phyloP scores from a whole-genome alignment of 2,888 invertebrate genomes.

The Sinohyriopsis cumingii region DNA sequence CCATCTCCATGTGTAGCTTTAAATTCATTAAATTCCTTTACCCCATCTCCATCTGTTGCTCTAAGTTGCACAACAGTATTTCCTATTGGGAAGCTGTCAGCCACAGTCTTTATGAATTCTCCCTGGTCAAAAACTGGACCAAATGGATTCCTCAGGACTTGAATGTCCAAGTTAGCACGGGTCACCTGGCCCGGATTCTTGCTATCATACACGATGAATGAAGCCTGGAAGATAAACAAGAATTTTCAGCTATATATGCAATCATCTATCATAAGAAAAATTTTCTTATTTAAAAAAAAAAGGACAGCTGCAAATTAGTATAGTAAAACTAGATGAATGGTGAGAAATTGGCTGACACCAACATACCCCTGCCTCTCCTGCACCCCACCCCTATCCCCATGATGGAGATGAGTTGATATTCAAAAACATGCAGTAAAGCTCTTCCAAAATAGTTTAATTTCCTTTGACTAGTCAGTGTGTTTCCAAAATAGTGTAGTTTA shows the following conservation, averaged over 20 bases:
- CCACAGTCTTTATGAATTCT: slow-evolving; percentile 46
- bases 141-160: slow-evolving; percentile 49
- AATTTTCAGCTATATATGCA: not conserved
- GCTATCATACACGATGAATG: slow-evolving; percentile 52
- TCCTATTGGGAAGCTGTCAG: slow-evolving; percentile 57
- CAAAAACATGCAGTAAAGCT: no score
- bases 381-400: no score
- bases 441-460: no score
- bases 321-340: not conserved
- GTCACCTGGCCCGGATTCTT: slow-evolving; percentile 41
- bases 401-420: no score
- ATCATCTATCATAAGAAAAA: not conserved
- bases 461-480: no score
- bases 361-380: no score
- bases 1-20: not conserved
- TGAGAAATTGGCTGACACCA: no score
- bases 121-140: slow-evolving; percentile 42
- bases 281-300: not conserved
- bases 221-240: slow-evolving; percentile 25
- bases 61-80: slow-evolving; percentile 82
- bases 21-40: slow-evolving; percentile 67
- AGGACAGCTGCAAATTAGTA: not conserved
- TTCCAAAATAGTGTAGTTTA: no score
- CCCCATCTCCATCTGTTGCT: slow-evolving; percentile 90
- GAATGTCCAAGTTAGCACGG: slow-evolving; percentile 39